These are phyloP conservation scores for Prunella strophiata DNA, from an alignment of 2,797 vertebrate species.

Conservation along the genomic window DNA sequence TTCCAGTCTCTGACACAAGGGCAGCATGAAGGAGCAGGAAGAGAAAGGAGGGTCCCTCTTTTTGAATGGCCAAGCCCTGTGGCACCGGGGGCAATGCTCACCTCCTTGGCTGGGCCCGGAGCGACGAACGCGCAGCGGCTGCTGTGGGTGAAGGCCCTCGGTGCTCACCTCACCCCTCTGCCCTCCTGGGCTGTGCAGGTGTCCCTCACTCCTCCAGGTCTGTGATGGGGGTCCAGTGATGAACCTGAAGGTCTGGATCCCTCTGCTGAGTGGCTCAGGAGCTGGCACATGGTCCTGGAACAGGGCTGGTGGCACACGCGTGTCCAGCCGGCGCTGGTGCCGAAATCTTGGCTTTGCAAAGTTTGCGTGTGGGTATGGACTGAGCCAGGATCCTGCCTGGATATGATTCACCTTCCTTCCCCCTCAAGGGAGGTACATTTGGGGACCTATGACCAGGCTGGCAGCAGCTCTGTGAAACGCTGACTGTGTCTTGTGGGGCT, in stretches of 20 bases:
- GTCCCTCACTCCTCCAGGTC: neutral
- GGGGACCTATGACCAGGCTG: slow-evolving; percentile 4
- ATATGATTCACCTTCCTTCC: slow-evolving; percentile 60
- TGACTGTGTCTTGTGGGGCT: neutral
- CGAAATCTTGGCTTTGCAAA: neutral
- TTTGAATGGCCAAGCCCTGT: neutral
- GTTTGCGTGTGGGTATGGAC: neutral
- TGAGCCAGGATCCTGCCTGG: neutral
- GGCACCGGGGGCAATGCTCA: neutral
- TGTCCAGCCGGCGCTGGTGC: fast-evolving
- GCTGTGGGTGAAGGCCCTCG: neutral
- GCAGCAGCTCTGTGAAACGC: slow-evolving; percentile 1
- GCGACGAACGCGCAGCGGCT: fast-evolving
- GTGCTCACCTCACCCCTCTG: fast-evolving
- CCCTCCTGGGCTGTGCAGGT: neutral
- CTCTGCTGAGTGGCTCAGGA: neutral
- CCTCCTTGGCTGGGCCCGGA: fast-evolving
- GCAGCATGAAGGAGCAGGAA: neutral
- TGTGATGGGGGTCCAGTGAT: fast-evolving
- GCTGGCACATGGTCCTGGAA: fast-evolving
- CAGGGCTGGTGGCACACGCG: neutral
- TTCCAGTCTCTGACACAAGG: neutral
- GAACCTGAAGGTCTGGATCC: fast-evolving
- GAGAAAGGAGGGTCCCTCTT: neutral
- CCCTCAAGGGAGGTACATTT: neutral